phyloP scores from a whole-genome alignment of 2,113 vertebrate species.

The Euleptes europaea region DNA sequence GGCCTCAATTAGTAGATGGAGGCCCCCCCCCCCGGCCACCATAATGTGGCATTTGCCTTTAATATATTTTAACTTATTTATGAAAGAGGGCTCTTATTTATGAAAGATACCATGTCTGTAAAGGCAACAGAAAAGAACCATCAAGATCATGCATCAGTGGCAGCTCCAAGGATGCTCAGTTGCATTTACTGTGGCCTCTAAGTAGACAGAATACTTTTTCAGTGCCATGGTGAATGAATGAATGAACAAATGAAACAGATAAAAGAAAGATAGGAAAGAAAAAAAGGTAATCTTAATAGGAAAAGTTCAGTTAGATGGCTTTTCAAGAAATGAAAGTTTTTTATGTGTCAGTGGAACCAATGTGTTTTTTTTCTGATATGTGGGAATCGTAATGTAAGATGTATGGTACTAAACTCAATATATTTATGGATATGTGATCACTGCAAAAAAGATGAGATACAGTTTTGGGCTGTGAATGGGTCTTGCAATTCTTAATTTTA shows the following conservation, averaged over 20 bases:
- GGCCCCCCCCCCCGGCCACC: too few species aligned
- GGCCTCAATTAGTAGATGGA: slow-evolving; percentile 13
- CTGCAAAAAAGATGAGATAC: neutral
- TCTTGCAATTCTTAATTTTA: too few species aligned
- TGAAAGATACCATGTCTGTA: neutral
- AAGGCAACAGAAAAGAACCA: neutral
- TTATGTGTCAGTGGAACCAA: neutral
- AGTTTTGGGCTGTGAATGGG: too few species aligned
- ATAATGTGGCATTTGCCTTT: neutral
- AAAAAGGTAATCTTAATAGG: neutral
- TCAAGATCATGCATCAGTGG: neutral
- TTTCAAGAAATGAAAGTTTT: neutral
- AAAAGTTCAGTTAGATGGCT: neutral
- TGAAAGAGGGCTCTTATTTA: neutral
- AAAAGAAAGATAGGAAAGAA: neutral
- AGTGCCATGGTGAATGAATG: neutral
- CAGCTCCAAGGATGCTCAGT: neutral
- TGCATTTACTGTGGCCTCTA: neutral
- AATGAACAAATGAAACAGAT: neutral
- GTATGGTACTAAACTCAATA: neutral
- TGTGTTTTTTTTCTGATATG: neutral
- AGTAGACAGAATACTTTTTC: neutral
- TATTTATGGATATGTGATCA: neutral
- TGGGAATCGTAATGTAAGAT: neutral
- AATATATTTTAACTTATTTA: slow-evolving; percentile 9